phyloP scores from a whole-genome alignment of 2,113 vertebrate species.

The Microtus oregoni region DNA sequence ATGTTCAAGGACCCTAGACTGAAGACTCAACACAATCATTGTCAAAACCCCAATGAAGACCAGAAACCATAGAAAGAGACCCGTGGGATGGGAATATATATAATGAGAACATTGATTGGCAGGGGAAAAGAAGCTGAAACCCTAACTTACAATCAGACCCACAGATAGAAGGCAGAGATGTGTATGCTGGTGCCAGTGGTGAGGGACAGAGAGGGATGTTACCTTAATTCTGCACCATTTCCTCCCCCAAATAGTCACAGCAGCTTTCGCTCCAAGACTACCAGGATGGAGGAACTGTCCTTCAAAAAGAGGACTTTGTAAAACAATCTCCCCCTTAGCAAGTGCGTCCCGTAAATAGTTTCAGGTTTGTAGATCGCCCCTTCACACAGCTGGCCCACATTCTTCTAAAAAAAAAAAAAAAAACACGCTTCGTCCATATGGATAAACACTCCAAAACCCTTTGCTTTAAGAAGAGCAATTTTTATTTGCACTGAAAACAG shows the following conservation, averaged over 20 bases:
- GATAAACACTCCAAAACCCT: slow-evolving; percentile 73
- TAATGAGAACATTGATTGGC: not conserved
- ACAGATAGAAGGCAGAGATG: not conserved
- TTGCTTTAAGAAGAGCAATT: slow-evolving; percentile 74
- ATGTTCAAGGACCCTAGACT: not conserved
- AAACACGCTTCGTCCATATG: slow-evolving; percentile 65
- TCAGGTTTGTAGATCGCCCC: slow-evolving; percentile 62
- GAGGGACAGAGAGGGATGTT: not conserved
- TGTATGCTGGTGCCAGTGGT: not conserved
- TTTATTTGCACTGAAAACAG: slow-evolving; percentile 60
- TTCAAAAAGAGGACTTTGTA: slow-evolving; percentile 50
- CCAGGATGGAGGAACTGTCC: not conserved
- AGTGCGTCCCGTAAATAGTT: slow-evolving; percentile 37
- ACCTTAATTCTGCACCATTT: slow-evolving; percentile 15
- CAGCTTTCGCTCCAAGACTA: slow-evolving; percentile 5
- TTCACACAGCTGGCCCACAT: slow-evolving; percentile 65
- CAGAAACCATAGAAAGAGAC: not conserved
- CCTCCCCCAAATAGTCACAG: slow-evolving; percentile 29
- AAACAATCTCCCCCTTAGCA: slow-evolving; percentile 57
- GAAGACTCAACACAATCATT: not conserved
- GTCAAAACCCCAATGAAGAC: not conserved
- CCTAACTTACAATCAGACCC: not conserved
- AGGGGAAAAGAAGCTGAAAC: not conserved
- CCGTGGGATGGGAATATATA: not conserved
- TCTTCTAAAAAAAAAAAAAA: slow-evolving; percentile 38